Conservation (phyloP, 2,888 invertebrate genomes). For the Leptinotarsa rubiginosa region DNA sequence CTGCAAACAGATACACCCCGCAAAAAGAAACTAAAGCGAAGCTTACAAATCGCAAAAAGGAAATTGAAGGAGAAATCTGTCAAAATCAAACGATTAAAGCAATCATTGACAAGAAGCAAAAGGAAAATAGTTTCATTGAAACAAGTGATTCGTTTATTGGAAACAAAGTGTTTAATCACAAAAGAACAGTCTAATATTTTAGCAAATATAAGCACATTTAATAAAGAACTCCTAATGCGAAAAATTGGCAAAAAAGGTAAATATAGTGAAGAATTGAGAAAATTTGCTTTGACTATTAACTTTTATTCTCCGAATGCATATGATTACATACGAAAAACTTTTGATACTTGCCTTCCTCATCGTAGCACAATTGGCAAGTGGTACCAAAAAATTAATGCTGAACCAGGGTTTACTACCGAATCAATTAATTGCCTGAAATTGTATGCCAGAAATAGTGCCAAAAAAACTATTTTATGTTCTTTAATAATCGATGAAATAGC, state of each 20-base stretch:
- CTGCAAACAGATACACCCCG: neutral
- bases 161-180: constrained; percentile 17
- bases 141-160: constrained; percentile 1
- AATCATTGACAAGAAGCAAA: constrained; percentile 12
- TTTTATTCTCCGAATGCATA: constrained; percentile 53
- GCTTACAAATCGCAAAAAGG: neutral
- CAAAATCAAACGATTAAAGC: constrained; percentile 22
- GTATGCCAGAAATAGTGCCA: constrained; percentile 40
- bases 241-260: constrained; percentile 29
- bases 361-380: constrained; percentile 55
- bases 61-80: constrained; percentile 1
- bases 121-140: constrained; percentile 18
- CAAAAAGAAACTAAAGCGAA: neutral
- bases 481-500: constrained; percentile 56
- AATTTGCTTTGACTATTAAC: constrained; percentile 40
- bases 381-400: constrained; percentile 54
- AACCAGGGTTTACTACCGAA: constrained; percentile 56
- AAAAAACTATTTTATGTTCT: constrained; percentile 39
- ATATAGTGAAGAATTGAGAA: constrained; percentile 36
- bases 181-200: neutral
- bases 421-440: constrained; percentile 41
- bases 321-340: constrained; percentile 56
- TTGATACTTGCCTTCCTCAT: constrained; percentile 55
- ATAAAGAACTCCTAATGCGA: constrained; percentile 28
- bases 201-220: constrained; percentile 11